These are phyloP conservation scores for Drosophila ercepeae DNA, from an alignment of 1,140 invertebrate species.

Conservation along the genomic window DNA sequence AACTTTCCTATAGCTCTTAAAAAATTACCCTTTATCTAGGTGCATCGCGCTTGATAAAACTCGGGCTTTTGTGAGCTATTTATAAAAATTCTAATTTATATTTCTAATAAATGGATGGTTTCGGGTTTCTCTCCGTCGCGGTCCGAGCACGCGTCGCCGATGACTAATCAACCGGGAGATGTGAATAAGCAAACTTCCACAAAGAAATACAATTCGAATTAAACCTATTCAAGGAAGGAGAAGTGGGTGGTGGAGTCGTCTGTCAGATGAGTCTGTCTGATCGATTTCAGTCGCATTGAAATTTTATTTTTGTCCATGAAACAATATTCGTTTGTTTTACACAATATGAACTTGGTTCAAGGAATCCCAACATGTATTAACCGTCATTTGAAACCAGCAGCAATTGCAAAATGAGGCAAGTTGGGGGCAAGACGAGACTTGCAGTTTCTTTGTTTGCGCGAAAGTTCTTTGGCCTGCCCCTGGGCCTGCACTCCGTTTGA, in stretches of 20 bases:
- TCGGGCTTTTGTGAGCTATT: too few species aligned
- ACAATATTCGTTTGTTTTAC: too few species aligned
- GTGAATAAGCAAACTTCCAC: conserved; percentile 50
- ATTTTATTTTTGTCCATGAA: too few species aligned
- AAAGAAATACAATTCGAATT: conserved; percentile 66
- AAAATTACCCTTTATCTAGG: too few species aligned
- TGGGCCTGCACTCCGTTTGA: conserved; percentile 68
- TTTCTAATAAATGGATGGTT: not conserved
- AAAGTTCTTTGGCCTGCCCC: conserved; percentile 59
- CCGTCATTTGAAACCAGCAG: conserved; percentile 64
- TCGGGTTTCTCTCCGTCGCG: conserved; percentile 6
- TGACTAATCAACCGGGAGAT: conserved; percentile 61
- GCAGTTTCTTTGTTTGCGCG: conserved; percentile 45
- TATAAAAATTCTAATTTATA: not conserved
- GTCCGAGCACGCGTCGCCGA: conserved; percentile 40
- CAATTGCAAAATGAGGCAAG: conserved; percentile 8
- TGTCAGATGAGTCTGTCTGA: conserved; percentile 16
- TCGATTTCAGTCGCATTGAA: too few species aligned
- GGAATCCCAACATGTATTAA: too few species aligned
- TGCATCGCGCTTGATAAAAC: too few species aligned
- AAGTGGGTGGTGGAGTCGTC: not conserved
- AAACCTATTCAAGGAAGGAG: conserved; percentile 25
- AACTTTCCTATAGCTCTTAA: too few species aligned
- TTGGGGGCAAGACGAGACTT: not conserved
- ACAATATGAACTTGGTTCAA: too few species aligned